Evolutionary conservation across 2,797 vertebrate species (phyloP).

Genomic region (Pipistrellus kuhlii): DNA sequence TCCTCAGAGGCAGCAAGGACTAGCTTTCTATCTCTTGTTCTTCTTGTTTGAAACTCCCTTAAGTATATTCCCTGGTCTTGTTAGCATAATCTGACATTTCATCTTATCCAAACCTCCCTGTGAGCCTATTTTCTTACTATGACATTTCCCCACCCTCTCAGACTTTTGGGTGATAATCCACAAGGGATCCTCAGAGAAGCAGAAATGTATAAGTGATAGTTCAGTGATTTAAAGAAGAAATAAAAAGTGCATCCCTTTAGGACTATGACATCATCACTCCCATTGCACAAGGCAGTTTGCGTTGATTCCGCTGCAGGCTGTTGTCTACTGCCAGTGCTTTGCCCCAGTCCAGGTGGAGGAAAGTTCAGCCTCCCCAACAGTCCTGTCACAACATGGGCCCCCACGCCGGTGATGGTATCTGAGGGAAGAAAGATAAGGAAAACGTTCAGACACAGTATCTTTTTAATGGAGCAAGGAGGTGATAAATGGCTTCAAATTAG

Average conservation of each 20-base stretch:
- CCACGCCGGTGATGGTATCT: not conserved
- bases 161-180: not conserved
- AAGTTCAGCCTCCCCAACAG: not conserved
- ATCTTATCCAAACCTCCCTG: not conserved
- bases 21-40: not conserved
- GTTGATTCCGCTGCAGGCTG: not conserved
- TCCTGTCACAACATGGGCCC: not conserved
- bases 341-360: not conserved
- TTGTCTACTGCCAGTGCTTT: not conserved
- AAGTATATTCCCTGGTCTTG: not conserved
- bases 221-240: not conserved
- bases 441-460: not conserved
- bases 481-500: not conserved
- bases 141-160: not conserved
- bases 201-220: not conserved
- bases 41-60: not conserved
- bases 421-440: not conserved
- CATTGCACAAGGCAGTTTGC: not conserved
- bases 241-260: not conserved
- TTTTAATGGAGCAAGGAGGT: not conserved
- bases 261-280: not conserved
- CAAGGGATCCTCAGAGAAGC: not conserved
- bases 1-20: not conserved
- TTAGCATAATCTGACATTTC: not conserved
- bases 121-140: not conserved